These are phyloP conservation scores for Phenganax marumi DNA, from an alignment of 92 coral and sea anemone species.

Conservation along the genomic window DNA sequence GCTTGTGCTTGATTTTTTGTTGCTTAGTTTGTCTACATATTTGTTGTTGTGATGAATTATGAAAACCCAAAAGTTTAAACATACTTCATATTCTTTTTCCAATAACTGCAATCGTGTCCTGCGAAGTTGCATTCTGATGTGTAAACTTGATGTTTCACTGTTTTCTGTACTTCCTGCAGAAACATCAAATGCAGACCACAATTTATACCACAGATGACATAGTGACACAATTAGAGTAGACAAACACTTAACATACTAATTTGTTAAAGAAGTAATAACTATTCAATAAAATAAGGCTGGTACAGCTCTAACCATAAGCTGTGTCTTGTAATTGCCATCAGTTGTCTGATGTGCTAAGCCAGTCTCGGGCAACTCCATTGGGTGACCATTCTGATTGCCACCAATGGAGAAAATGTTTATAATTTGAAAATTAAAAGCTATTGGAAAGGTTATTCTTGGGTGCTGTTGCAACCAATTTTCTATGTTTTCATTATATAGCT, in stretches of 20 bases:
- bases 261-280: not conserved
- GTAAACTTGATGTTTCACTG: slow-evolving; percentile 69
- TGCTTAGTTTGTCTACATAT: not conserved
- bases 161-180: slow-evolving; percentile 85
- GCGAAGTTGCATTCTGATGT: slow-evolving; percentile 86
- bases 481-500: too few relatives aligned
- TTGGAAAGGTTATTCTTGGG: too few relatives aligned
- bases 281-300: too few relatives aligned
- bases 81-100: slow-evolving; percentile 91
- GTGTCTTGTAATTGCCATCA: too few relatives aligned
- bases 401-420: too few relatives aligned
- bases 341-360: too few relatives aligned
- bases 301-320: too few relatives aligned
- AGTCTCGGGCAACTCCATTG: too few relatives aligned
- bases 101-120: slow-evolving; percentile 86
- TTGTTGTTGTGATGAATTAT: not conserved
- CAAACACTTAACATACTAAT: not conserved
- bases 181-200: not conserved
- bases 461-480: too few relatives aligned
- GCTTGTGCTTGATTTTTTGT: not conserved
- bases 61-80: not conserved
- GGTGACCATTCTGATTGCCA: too few relatives aligned
- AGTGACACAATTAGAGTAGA: not conserved
- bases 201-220: not conserved
- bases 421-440: too few relatives aligned